Evolutionary conservation across 1,140 invertebrate genomes (phyloP).

Genomic region (Condylostylus longicornis): DNA sequence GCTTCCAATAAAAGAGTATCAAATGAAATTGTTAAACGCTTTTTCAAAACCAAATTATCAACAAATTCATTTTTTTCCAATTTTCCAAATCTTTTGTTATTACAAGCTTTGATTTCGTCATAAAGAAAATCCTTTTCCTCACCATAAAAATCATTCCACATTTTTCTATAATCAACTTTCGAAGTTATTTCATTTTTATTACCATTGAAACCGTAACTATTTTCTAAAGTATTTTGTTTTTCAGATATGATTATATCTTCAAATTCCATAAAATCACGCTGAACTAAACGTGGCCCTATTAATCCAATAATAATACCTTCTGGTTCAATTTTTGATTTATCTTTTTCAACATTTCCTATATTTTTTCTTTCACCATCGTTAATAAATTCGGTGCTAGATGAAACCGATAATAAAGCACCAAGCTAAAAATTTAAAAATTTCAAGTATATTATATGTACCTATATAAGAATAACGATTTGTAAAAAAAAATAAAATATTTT

Average conservation of each 20-base stretch:
- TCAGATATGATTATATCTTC: slow-evolving; percentile 38
- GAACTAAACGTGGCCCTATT: slow-evolving; percentile 36
- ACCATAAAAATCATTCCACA: slow-evolving; percentile 23
- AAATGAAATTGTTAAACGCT: slow-evolving; percentile 25
- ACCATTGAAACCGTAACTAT: slow-evolving; percentile 36
- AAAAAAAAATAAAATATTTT: background rate
- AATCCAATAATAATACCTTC: slow-evolving; percentile 29
- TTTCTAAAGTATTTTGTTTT: slow-evolving; percentile 34
- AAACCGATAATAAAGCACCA: slow-evolving; percentile 43
- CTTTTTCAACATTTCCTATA: slow-evolving; percentile 30
- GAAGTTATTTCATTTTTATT: no score
- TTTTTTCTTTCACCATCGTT: slow-evolving; percentile 47
- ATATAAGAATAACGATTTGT: no score
- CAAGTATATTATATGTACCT: no score
- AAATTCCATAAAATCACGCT: slow-evolving; percentile 38
- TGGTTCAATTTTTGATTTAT: slow-evolving; percentile 13
- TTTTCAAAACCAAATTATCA: slow-evolving; percentile 25
- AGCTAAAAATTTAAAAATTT: no score
- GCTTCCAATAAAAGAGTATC: slow-evolving; percentile 22
- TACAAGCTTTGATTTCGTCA: slow-evolving; percentile 7
- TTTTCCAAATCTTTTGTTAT: no score
- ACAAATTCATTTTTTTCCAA: no score
- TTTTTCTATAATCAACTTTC: slow-evolving; percentile 17
- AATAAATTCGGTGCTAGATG: slow-evolving; percentile 44
- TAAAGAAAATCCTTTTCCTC: slow-evolving; percentile 14